Evolutionary conservation across 2,888 invertebrate species (phyloP).

Genomic region (Aleiodes leptofemur): DNA sequence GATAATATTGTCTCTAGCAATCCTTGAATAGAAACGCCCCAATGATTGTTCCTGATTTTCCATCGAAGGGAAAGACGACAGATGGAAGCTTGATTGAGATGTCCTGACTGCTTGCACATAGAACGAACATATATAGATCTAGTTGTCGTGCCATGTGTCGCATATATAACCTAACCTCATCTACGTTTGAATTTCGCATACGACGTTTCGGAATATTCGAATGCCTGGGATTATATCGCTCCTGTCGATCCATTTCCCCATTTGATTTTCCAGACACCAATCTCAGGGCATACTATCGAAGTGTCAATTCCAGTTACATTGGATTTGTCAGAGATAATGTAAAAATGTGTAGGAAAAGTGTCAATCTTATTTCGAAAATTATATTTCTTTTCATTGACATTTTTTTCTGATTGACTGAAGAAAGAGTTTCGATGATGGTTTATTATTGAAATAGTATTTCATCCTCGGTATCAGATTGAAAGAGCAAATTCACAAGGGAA

Average conservation of each 20-base stretch:
- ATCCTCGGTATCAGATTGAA: too few relatives aligned
- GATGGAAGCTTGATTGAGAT: conserved; percentile 59
- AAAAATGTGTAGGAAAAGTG: too few relatives aligned
- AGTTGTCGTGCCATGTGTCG: conserved; percentile 48
- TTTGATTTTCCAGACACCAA: conserved; percentile 19
- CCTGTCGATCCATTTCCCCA: conserved; percentile 12
- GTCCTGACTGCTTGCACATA: conserved; percentile 42
- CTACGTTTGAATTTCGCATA: background rate
- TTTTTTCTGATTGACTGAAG: too few relatives aligned
- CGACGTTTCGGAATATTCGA: background rate
- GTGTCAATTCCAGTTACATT: conserved; percentile 31
- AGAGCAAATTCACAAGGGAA: too few relatives aligned
- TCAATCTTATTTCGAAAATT: too few relatives aligned
- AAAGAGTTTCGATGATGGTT: too few relatives aligned
- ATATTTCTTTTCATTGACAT: too few relatives aligned
- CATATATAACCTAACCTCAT: conserved; percentile 5
- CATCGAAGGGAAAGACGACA: conserved; percentile 48
- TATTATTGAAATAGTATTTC: too few relatives aligned
- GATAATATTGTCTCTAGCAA: conserved; percentile 53
- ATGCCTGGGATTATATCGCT: conserved; percentile 21
- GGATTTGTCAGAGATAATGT: conserved; percentile 35
- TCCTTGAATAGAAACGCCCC: conserved; percentile 17
- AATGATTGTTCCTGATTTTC: conserved; percentile 24
- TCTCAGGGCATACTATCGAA: background rate
- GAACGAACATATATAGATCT: conserved; percentile 8